phyloP scores from a whole-genome alignment of 2,113 vertebrate species.

The Platysteira castanea region DNA sequence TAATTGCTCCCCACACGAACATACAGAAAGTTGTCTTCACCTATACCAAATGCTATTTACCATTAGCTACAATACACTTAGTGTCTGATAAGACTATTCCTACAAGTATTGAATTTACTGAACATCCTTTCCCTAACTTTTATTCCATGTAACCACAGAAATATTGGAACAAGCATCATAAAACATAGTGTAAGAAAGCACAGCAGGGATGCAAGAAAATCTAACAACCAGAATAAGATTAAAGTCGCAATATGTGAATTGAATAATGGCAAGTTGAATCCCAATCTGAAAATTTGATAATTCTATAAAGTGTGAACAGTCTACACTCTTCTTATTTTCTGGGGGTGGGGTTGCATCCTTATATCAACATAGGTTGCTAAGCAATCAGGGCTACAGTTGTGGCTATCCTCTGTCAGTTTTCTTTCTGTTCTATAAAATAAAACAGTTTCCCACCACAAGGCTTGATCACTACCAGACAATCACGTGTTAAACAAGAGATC shows the following conservation, averaged over 20 bases:
- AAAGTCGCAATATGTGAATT: neutral
- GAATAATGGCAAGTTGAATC: neutral
- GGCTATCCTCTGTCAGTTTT: neutral
- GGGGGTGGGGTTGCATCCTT: fast-evolving
- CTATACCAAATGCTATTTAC: neutral
- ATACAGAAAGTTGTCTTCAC: neutral
- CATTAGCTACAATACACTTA: neutral
- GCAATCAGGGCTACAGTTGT: neutral
- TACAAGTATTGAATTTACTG: neutral
- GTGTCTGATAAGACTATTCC: neutral
- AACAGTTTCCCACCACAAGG: neutral
- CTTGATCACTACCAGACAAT: neutral
- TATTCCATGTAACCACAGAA: neutral
- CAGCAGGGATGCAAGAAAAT: neutral
- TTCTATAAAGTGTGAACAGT: neutral
- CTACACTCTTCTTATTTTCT: neutral
- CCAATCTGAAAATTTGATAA: neutral
- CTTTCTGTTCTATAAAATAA: neutral
- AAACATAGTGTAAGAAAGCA: neutral
- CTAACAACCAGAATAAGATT: neutral
- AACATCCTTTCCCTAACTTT: neutral
- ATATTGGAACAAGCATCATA: neutral
- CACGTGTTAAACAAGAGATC: neutral
- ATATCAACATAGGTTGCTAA: neutral
- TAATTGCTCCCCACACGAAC: neutral